Evolutionary conservation across 2,888 invertebrate genomes (phyloP), one percentile per base, ranked within the genome.

Genomic region (Drosophila formosana): DNA sequence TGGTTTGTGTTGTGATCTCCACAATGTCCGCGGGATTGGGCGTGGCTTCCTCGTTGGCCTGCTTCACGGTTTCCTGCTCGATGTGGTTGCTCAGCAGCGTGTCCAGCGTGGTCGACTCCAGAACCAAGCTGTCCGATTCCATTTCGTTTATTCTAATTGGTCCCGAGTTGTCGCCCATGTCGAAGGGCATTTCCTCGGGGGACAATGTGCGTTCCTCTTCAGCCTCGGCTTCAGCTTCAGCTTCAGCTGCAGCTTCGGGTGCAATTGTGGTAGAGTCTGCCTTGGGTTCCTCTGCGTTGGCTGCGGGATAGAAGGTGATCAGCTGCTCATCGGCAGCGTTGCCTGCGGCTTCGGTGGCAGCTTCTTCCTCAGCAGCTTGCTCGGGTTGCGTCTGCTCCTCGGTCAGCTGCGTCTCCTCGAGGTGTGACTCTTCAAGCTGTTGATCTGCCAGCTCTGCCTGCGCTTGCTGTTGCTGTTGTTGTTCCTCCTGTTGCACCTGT

Each of bases 1-100:
- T 91, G 2, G 92, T 92, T 65, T 92, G 92, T 1, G 91, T 93
- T 32, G 93, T 92, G 41, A 91, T 85, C 68, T 92, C 92, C 0
- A 90, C 78, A 47, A 89, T 90, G 37, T 89, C 90, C 2, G 87
- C 86, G 2, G 91, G 90, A 50, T 89, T 89, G 8, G 90, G 90
- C 7, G 91, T 90, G 8, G 83, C 85, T 11, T 80, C 85, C 25
- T 85, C 78, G 18, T 70, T 41, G 1, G 43, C 2, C 3, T 67
- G 63, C n/a, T 66, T 76, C 9, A 30, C 68, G 0, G 53, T 9
- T 23, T 55, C 65, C 46, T 64, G 61, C 9, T 80, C 82, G 25
- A 85, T 71, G 43, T 78, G 73, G 49, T 80, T 81, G 43, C 64
- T 71, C 26, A 77, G 58, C 4, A 73, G 60, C 2, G 73, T 71